Conservation (phyloP, 1,140 invertebrate species). For the Drosophila tani region DNA sequence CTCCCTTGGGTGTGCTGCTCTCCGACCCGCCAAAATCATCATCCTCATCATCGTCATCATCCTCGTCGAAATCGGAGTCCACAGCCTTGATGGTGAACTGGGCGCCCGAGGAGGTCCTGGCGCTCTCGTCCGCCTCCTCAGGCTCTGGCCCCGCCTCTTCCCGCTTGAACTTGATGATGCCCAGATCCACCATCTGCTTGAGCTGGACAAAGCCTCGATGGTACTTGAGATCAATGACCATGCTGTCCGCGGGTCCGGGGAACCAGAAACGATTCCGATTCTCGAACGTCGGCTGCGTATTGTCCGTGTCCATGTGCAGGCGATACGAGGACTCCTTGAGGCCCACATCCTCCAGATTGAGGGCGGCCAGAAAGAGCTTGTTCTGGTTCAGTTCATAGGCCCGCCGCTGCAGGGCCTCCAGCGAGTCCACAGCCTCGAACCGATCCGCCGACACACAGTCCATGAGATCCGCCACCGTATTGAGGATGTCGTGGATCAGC, state of each 20-base stretch:
- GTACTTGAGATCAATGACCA: slow-evolving; percentile 88
- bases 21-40: slow-evolving; percentile 32
- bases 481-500: slow-evolving; percentile 68
- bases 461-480: slow-evolving; percentile 86
- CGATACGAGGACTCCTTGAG: slow-evolving; percentile 85
- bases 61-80: slow-evolving; percentile 43
- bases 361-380: slow-evolving; percentile 73
- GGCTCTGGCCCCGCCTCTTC: slow-evolving; percentile 46
- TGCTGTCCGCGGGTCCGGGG: slow-evolving; percentile 88
- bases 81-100: slow-evolving; percentile 40
- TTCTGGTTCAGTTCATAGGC: slow-evolving; percentile 86
- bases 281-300: slow-evolving; percentile 87
- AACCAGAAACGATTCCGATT: slow-evolving; percentile 88
- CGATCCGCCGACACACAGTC: slow-evolving; percentile 88
- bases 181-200: slow-evolving; percentile 88
- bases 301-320: slow-evolving; percentile 89
- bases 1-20: background rate
- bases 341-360: slow-evolving; percentile 76
- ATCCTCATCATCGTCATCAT: slow-evolving; percentile 59
- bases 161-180: slow-evolving; percentile 86
- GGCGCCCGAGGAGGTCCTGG: background rate
- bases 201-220: slow-evolving; percentile 89
- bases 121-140: background rate
- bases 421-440: slow-evolving; percentile 85
- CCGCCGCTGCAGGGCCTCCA: slow-evolving; percentile 85